Evolutionary conservation across 2,797 vertebrate species (phyloP).

Genomic region (Enteromius afrohamiltoni): DNA sequence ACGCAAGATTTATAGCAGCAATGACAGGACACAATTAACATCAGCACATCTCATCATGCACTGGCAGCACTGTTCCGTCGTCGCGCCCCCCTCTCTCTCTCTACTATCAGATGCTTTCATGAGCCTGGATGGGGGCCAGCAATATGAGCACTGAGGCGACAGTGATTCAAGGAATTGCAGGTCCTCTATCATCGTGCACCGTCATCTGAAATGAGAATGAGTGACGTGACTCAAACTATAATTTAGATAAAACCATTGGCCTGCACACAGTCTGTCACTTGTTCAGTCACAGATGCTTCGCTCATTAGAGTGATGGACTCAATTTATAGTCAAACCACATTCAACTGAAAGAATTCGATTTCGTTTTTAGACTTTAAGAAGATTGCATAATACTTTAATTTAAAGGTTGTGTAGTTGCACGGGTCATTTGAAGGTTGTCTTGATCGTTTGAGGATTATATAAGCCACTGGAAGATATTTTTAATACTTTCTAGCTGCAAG

Average conservation of each 20-base stretch:
- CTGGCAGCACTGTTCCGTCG: constrained; percentile 15
- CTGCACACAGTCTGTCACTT: constrained; percentile 28
- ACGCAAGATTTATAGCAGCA: constrained; percentile 25
- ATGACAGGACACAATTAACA: constrained; percentile 38
- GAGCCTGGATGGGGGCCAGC: constrained; percentile 12
- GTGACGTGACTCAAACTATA: constrained; percentile 23
- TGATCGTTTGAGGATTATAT: background rate
- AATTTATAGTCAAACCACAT: constrained; percentile 35
- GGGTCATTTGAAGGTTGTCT: constrained; percentile 15
- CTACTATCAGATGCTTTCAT: constrained; percentile 22
- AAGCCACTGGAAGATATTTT: constrained; percentile 12
- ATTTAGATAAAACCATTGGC: constrained; percentile 40
- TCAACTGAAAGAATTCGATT: background rate
- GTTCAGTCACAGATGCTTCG: constrained; percentile 41
- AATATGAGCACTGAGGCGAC: constrained; percentile 1
- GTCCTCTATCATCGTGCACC: constrained; percentile 19
- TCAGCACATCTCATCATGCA: constrained; percentile 42
- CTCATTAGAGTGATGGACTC: constrained; percentile 37
- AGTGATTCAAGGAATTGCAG: constrained; percentile 35
- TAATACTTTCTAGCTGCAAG: background rate
- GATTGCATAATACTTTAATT: constrained; percentile 14
- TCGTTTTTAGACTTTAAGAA: constrained; percentile 25
- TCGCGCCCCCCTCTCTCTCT: constrained; percentile 26
- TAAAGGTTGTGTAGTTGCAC: background rate
- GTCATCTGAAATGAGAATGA: constrained; percentile 38